Evolutionary conservation across 2,888 invertebrate genomes (phyloP), one percentile per base, ranked within the genome.

Genomic region (Microctonus hyperodae): DNA sequence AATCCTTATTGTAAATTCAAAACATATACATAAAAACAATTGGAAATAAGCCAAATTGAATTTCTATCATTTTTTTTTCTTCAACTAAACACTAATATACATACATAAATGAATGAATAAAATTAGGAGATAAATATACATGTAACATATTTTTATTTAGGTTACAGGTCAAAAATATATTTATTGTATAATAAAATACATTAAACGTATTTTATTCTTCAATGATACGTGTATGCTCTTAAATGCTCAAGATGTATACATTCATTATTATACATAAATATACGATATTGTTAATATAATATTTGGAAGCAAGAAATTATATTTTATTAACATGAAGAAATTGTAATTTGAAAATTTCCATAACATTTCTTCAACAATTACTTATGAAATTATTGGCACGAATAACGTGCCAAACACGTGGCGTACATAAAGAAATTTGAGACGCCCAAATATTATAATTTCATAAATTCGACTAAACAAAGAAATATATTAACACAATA

Each of bases 381-480:
- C n/a, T 70, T 65, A 72, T 69, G 69, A 70, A 68, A 70, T 72
- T 59, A 72, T 72, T 72, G 72, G 70, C 69, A 70, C 65, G 58
- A 33, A 16, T 50, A 65, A 22, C 37, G 20, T 22, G 48, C 25
- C 22, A 25, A 58, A 63, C 68, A 65, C 69, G 65, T 70, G 67
- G 65, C 61, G 40, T 40, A 10, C 37, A n/a, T 23, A 23, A 65
- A 40, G 33, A 65, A 65, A 37, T n/a, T 37, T n/a, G n/a, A 13
- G 9, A 31, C 6, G n/a, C n/a, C 37, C 4, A 13, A 13, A 37
- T 37, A 35, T 35, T 7, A 2, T 35, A n/a, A n/a, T n/a, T n/a
- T n/a, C n/a, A n/a, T 28, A 5, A 28, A 28, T 28, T 7, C 28
- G 7, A 5, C 28, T 28, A 22, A 6, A 22, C 6, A 60, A 60